These are phyloP conservation scores for Priocnemis perturbator DNA, from an alignment of 2,888 invertebrate species.

Conservation along the genomic window DNA sequence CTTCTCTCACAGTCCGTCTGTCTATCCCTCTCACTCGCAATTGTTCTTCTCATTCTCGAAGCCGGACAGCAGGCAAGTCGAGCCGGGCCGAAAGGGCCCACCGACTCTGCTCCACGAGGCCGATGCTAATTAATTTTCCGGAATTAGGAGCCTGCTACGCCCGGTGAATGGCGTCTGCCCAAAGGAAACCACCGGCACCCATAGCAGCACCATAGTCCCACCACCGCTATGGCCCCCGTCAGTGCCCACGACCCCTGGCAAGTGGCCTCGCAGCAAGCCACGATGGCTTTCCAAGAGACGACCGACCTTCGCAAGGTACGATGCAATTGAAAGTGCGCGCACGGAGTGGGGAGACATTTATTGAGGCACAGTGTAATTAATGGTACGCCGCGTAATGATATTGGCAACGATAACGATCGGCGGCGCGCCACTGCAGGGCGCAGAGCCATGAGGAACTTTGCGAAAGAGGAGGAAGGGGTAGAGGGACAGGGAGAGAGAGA, in stretches of 20 bases:
- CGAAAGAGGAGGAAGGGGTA: slow-evolving; percentile 2
- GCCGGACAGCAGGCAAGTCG: no score
- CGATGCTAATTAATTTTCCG: slow-evolving; percentile 59
- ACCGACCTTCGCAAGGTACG: no score
- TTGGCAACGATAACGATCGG: slow-evolving; percentile 16
- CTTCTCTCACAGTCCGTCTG: slow-evolving; percentile 16
- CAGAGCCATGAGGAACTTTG: slow-evolving; percentile 25
- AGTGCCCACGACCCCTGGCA: slow-evolving; percentile 12
- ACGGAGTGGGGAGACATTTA: slow-evolving; percentile 15
- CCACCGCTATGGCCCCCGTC: slow-evolving; percentile 32
- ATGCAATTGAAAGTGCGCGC: slow-evolving; percentile 24
- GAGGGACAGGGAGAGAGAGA: no score
- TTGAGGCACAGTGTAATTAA: no score
- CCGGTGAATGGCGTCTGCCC: slow-evolving; percentile 27
- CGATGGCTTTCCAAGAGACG: background rate
- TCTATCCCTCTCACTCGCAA: slow-evolving; percentile 1
- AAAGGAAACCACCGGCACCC: slow-evolving; percentile 37
- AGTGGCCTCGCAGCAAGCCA: slow-evolving; percentile 15
- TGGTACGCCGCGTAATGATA: no score
- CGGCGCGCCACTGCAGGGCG: slow-evolving; percentile 35
- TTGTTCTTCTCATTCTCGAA: no score
- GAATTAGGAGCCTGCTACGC: slow-evolving; percentile 48
- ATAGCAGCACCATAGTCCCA: slow-evolving; percentile 9
- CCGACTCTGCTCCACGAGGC: slow-evolving; percentile 16
- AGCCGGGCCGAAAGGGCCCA: background rate